Conservation (phyloP, 2,113 vertebrate genomes). For the Indicator indicator region DNA sequence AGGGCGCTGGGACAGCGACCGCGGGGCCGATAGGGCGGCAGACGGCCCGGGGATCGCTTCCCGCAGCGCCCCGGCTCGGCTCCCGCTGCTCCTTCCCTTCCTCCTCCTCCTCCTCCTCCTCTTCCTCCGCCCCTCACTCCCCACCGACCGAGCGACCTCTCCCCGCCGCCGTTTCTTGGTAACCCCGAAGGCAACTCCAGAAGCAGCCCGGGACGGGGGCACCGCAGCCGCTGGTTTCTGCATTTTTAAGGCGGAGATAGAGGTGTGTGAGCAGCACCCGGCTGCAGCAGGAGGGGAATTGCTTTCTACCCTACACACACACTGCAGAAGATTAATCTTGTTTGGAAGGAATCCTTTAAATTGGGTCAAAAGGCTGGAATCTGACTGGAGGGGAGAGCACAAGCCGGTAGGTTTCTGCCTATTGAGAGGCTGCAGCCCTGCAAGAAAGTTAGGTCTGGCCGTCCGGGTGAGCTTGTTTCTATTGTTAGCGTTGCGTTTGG, state of each 20-base stretch:
- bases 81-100: neutral
- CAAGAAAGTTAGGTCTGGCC: neutral
- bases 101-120: too few relatives aligned
- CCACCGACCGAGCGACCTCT: neutral
- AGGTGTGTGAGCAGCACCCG: neutral
- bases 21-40: neutral
- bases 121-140: too few relatives aligned
- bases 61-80: neutral
- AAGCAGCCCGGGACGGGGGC: neutral
- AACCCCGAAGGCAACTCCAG: neutral
- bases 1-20: neutral
- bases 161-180: neutral
- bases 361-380: neutral
- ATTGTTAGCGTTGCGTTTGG: too few relatives aligned
- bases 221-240: neutral
- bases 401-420: neutral
- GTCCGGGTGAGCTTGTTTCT: accelerated
- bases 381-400: neutral
- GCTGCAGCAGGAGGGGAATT: neutral
- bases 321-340: neutral
- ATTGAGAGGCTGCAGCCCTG: neutral
- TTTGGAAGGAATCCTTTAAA: neutral
- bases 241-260: neutral
- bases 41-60: neutral
- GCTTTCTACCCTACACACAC: neutral